Percentiles rank a stretch among this genome's conserved stretches.
These are phyloP conservation scores for Drosophila rufa DNA, from an alignment of 1,140 invertebrate genomes.

Conservation along the genomic window DNA sequence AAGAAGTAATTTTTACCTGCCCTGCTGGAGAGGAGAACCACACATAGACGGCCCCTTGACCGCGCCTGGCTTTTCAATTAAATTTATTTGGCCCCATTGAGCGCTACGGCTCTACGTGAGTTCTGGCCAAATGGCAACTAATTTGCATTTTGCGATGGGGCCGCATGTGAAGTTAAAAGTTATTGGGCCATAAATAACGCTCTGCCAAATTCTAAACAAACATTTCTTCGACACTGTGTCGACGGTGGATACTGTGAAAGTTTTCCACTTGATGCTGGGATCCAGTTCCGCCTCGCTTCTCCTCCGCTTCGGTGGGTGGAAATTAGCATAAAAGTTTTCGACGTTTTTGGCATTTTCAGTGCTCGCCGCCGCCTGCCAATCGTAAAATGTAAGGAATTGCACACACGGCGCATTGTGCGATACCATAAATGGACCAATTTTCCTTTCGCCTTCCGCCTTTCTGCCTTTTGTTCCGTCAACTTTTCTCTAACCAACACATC, in stretches of 20 bases:
- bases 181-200: constrained; percentile 82
- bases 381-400: constrained; percentile 74
- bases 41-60: neutral
- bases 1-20: constrained; percentile 12
- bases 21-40: neutral
- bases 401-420: constrained; percentile 55
- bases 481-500: constrained; percentile 30
- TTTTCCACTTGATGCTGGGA: constrained; percentile 72
- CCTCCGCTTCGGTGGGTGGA: constrained; percentile 46
- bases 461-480: constrained; percentile 39
- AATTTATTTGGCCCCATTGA: constrained; percentile 55
- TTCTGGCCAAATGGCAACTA: constrained; percentile 64
- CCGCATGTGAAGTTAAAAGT: constrained; percentile 81
- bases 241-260: constrained; percentile 67
- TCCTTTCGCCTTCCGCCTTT: constrained; percentile 56
- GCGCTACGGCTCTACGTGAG: constrained; percentile 40
- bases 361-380: constrained; percentile 61
- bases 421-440: constrained; percentile 77
- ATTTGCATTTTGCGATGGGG: constrained; percentile 66
- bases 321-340: constrained; percentile 73
- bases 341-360: constrained; percentile 57
- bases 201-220: constrained; percentile 79
- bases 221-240: constrained; percentile 67
- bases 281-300: constrained; percentile 5
- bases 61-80: constrained; percentile 47